A percentile compares a stretch with the other conserved stretches of the same genome.
These are phyloP conservation scores for Arnoldichthys spilopterus DNA, from an alignment of 2,797 vertebrate species.

Conservation along the genomic window DNA sequence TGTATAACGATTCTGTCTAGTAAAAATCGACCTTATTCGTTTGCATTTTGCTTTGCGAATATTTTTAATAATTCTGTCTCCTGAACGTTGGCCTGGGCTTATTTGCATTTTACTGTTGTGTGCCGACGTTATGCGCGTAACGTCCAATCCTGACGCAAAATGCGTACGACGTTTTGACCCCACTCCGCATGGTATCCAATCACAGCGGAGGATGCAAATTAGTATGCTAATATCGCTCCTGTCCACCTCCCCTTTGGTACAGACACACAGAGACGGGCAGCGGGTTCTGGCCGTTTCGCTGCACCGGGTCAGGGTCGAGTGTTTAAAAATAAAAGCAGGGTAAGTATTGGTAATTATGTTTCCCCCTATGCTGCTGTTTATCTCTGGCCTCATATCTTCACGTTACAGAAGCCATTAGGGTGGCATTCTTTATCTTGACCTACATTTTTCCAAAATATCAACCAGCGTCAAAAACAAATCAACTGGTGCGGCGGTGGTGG, in stretches of 20 bases:
- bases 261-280: slow-evolving; percentile 5
- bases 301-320: background rate
- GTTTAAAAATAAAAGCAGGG: background rate
- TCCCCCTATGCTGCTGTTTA: background rate
- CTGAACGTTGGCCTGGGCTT: too few relatives aligned
- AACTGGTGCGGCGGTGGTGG: slow-evolving; percentile 51
- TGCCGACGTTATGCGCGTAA: background rate
- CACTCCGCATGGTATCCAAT: background rate
- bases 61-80: too few relatives aligned
- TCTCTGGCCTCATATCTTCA: background rate
- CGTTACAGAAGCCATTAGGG: background rate
- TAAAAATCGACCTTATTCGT: too few relatives aligned
- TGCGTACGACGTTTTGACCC: background rate
- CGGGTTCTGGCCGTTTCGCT: slow-evolving; percentile 22
- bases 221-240: background rate
- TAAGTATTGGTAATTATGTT: slow-evolving; percentile 24
- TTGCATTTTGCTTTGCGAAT: too few relatives aligned
- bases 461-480: slow-evolving; percentile 42
- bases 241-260: background rate
- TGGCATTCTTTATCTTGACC: slow-evolving; percentile 28
- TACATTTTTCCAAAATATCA: slow-evolving; percentile 20
- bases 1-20: too few relatives aligned
- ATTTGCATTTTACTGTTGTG: too few relatives aligned
- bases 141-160: background rate
- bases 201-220: background rate